Evolutionary conservation across 2,113 vertebrate genomes (phyloP), one percentile per base, ranked within the genome.

Genomic region (Cygnus buccinator): DNA sequence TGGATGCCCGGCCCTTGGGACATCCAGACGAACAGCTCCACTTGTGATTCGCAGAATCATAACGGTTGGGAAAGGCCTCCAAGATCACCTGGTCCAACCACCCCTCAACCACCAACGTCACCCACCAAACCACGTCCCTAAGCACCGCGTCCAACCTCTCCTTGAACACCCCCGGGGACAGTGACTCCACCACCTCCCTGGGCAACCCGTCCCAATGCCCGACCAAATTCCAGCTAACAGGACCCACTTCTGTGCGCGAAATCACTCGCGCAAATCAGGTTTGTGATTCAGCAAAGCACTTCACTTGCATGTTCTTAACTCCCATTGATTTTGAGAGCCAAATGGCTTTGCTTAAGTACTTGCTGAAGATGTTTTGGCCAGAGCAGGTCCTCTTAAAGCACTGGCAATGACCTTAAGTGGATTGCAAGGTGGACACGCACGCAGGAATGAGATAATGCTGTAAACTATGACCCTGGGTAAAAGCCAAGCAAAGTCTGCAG

Each of bases 401-500:
- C 5, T 37, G 10, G 25, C 0, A 8, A 46, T 29, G 67, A 73
- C 46, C 83, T 1, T 6, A 2, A 39, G 37, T 12, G 58, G 41
- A 26, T 39, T 10, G 0, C 0, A 21, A 19, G 1, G 3, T 18
- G 65, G 39, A 18, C 63, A 41, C 0, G 1, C 3, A 4, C 10
- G 2, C 13, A 46, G 44, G 50, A 29, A 31, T 6, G 63, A 72
- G 50, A 29, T 28, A 46, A 21, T 11, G 33, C 63, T 39, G 9
- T 1, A 6, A 58, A 62, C 18, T 48, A 1, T 10, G 71, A 37
- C 39, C 48, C 28, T 0, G 0, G 59, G 22, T 4, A 20, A 74
- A 48, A 91, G 41, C 70, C 81, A 73, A 35, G 74, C 43, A 9
- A 68, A 66, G 28, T 3, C 31, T 58, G 2, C 44, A 37, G 63